phyloP scores from a whole-genome alignment of 1,140 invertebrate genomes.

The Diachasma alloeum region DNA sequence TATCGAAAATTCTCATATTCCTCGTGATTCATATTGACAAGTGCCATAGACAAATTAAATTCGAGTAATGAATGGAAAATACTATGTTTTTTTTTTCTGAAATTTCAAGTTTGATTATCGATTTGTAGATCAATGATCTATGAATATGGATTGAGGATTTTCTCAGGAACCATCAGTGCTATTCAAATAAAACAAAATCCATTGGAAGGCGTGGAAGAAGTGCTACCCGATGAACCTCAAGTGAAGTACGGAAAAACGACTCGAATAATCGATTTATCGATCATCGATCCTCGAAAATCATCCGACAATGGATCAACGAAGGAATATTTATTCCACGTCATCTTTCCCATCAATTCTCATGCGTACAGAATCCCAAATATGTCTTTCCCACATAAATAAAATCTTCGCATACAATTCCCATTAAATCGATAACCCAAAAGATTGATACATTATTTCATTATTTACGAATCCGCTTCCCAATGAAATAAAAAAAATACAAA shows the following conservation, averaged over 20 bases:
- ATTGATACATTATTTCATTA: slow-evolving; percentile 20
- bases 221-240: too few relatives aligned
- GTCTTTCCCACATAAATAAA: not conserved
- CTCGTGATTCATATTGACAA: too few relatives aligned
- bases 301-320: not conserved
- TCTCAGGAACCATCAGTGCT: too few relatives aligned
- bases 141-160: too few relatives aligned
- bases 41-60: too few relatives aligned
- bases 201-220: too few relatives aligned
- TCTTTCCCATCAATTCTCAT: not conserved
- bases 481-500: not conserved
- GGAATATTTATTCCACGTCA: not conserved
- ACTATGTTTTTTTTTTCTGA: too few relatives aligned
- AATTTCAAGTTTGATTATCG: too few relatives aligned
- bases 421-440: not conserved
- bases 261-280: not conserved
- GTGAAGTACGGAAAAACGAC: not conserved
- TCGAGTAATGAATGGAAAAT: too few relatives aligned
- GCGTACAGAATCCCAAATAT: not conserved
- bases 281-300: not conserved
- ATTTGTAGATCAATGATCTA: too few relatives aligned
- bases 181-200: too few relatives aligned
- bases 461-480: not conserved
- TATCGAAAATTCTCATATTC: too few relatives aligned
- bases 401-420: not conserved